phyloP scores from a whole-genome alignment of 2,888 invertebrate species.

The Chromoteleia sp. region DNA sequence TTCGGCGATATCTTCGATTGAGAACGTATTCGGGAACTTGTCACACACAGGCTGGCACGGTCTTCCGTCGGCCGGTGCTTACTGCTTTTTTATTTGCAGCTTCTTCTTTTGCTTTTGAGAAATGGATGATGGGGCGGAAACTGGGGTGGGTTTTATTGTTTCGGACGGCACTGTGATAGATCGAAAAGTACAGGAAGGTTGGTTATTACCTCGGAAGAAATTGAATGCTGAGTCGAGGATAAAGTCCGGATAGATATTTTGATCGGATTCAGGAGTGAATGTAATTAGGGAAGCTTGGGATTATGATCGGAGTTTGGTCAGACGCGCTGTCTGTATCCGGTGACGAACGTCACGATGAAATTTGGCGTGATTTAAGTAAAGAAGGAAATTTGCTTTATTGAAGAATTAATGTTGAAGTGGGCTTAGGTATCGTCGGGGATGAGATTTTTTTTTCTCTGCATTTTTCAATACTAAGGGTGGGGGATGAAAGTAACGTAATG shows the following conservation, averaged over 20 bases:
- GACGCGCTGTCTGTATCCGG: slow-evolving; percentile 1
- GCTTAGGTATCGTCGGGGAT: too few relatives aligned
- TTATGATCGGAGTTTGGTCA: slow-evolving; percentile 35
- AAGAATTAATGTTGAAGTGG: slow-evolving; percentile 3
- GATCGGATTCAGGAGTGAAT: not conserved
- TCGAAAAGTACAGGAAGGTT: not conserved
- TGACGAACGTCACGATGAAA: not conserved
- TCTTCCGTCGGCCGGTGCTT: slow-evolving; percentile 12
- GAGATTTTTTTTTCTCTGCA: too few relatives aligned
- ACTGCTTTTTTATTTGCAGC: slow-evolving; percentile 28
- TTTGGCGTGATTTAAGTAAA: not conserved
- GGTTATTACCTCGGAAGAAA: slow-evolving; percentile 1
- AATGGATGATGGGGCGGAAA: not conserved
- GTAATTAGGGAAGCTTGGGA: slow-evolving; percentile 28
- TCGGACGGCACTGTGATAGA: not conserved
- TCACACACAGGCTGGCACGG: slow-evolving; percentile 4
- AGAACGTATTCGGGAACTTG: slow-evolving; percentile 37
- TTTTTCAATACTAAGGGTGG: too few relatives aligned
- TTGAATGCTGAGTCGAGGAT: slow-evolving; percentile 10
- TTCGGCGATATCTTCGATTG: slow-evolving; percentile 44
- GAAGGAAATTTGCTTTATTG: not conserved
- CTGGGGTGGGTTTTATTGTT: not conserved
- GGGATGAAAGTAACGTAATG: too few relatives aligned
- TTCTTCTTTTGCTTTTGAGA: not conserved
- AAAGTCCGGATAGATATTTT: slow-evolving; percentile 1